Evolutionary conservation across 2,797 vertebrate genomes (phyloP), one percentile per base, ranked within the genome.

Genomic region (Notoglanidium macrostoma): DNA sequence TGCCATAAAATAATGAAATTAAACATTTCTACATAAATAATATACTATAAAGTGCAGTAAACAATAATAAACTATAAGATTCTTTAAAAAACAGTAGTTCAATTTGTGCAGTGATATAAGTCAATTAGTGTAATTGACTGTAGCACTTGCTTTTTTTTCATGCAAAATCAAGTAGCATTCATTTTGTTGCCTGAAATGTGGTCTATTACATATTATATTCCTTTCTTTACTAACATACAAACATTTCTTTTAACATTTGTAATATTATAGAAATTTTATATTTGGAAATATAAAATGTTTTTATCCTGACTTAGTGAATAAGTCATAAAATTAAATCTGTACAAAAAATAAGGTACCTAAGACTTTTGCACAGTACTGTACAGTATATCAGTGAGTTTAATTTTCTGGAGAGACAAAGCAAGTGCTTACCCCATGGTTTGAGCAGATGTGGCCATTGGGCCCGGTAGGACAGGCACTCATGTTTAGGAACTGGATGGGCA

Each of bases 401-500:
- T 65, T n/a, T 67, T 35, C 3, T 26, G 32, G 14, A 29, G 29
- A 55, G 44, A 32, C 1, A 73, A 0, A 0, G 26, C 26, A 29
- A 83, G n/a, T 40, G 9, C 97, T 98, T 94, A 99, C 98, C 97
- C 98, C 98, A 54, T 99, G 97, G 91, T 96, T 96, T 8, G 98
- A 99, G 94, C 98, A 99, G 92, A 98, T 96, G 95, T 96, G 97
- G 92, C 96, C 96, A 68, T 97, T 97, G 90, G 97, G 97, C 92
- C 97, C 97, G 15, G 93, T 95, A 65, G 97, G 97, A 93, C 98
- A 99, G 93, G 96, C 97, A 95, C 98, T 99, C 95, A 99, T 97
- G 92, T 99, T 99, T 90, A 99, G 95, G 87, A 96, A 98, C 93
- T 98, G 97, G 95, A 99, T 98, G 92, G 97, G 97, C 90, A 99